Conservation (phyloP, 2,888 invertebrate species). For the Lasioglossum malachurum region DNA sequence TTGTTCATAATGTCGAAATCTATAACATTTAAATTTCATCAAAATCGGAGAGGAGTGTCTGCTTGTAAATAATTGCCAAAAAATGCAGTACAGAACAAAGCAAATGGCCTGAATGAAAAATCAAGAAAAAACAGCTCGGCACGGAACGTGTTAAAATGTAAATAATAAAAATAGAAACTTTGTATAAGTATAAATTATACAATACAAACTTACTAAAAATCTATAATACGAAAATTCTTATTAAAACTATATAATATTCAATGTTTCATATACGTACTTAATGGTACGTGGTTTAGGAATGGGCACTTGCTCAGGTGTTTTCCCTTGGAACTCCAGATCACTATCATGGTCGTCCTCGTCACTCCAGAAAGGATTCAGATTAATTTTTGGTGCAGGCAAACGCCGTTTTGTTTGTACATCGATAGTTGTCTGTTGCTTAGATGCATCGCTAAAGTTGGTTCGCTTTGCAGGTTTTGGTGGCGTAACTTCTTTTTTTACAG, state of each 20-base stretch:
- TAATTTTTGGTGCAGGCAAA: conserved; percentile 86
- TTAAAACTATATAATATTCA: background rate
- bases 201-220: background rate
- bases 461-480: conserved; percentile 84
- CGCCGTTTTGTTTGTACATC: conserved; percentile 72
- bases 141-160: background rate
- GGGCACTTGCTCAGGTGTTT: conserved; percentile 79
- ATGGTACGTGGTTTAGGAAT: conserved; percentile 85
- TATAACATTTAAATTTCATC: too few relatives aligned
- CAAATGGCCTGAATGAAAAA: too few relatives aligned
- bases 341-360: conserved; percentile 88
- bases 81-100: too few relatives aligned
- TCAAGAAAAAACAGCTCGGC: too few relatives aligned
- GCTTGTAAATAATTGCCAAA: too few relatives aligned
- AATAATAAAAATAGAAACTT: background rate
- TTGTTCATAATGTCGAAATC: too few relatives aligned
- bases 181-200: background rate
- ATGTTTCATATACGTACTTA: conserved; percentile 78
- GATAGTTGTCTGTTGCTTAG: conserved; percentile 46
- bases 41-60: too few relatives aligned
- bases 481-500: conserved; percentile 74
- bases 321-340: conserved; percentile 66
- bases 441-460: conserved; percentile 65
- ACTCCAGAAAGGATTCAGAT: conserved; percentile 90
- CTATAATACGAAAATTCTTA: background rate